Base-by-base conservation (phyloP, 2,888 invertebrate species). In the Tanytarsus gracilentus region DNA sequence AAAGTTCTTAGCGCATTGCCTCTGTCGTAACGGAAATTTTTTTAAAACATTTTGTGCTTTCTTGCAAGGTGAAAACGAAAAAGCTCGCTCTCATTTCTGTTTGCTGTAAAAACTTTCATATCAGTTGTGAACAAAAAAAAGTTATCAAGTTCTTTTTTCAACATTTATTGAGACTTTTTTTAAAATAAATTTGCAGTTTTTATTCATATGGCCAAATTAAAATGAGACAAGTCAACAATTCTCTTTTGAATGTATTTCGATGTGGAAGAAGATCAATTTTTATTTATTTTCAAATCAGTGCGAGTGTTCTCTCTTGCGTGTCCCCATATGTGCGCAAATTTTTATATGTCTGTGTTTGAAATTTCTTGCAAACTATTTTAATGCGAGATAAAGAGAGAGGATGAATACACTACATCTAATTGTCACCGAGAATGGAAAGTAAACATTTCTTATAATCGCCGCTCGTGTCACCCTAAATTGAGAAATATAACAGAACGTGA, bases 391-490 rank as follows among this genome's bases (percentile, higher is more conserved):
- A 72, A 69, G n/a, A n/a, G n/a, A n/a, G n/a, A n/a, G n/a, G n/a
- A n/a, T n/a, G n/a, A n/a, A n/a, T n/a, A n/a, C n/a, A n/a, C n/a
- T 18, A 23, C 66, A 69, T 71, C 44, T 8, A 44, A 18, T 21
- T 36, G 36, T 2, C 44, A 23, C 72, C 85, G 76, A 89, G 82
- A 74, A 93, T 78, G 69, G 90, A 85, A 76, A 93, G 81, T 72
- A 94, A 83, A 70, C 89, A 84, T 78, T 86, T 86, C 80, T 85
- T 91, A 83, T 93, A 94, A 80, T 93, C 90, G 69, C 93, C 93
- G 70, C 90, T 89, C 66, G 91, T 91, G 78, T 93, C 93, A 70
- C 84, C 89, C 89, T 91, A 84, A 71, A 86, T 18, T 48, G n/a
- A 30, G 51, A 55, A 55, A 56, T 9, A 36, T 23, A 7, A 40